phyloP scores from a whole-genome alignment of 2,888 invertebrate genomes.

The Aplocera efformata region DNA sequence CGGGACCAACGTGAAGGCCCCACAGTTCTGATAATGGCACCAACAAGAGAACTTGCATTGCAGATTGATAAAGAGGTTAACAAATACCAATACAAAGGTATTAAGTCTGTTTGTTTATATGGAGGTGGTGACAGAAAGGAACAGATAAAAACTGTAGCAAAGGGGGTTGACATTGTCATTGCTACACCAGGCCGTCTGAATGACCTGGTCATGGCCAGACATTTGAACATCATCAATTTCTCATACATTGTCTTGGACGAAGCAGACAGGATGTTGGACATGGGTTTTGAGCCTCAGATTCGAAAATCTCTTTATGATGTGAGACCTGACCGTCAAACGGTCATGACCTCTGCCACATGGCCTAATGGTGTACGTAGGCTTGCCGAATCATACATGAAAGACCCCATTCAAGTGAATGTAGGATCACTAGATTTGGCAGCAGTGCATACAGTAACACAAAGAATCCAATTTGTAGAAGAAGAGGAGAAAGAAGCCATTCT shows the following conservation, averaged over 20 bases:
- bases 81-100: conserved; percentile 93
- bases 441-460: conserved; percentile 92
- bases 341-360: conserved; percentile 99
- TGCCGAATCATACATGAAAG: conserved; percentile 91
- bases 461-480: conserved; percentile 87
- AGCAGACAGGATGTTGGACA: conserved; percentile 92
- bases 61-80: conserved; percentile 95
- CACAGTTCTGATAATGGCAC: conserved; percentile 93
- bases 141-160: conserved; percentile 86
- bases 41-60: conserved; percentile 94
- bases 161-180: conserved; percentile 96
- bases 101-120: conserved; percentile 94
- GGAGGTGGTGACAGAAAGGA: conserved; percentile 92
- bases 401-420: conserved; percentile 94
- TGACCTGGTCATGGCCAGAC: conserved; percentile 88
- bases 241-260: conserved; percentile 96
- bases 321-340: conserved; percentile 94
- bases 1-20: conserved; percentile 88
- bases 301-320: conserved; percentile 89
- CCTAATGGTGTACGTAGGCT: conserved; percentile 91
- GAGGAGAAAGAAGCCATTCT: conserved; percentile 84
- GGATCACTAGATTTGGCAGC: conserved; percentile 94
- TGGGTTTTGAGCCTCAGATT: conserved; percentile 95
- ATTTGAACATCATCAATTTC: conserved; percentile 87
- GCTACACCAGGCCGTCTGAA: conserved; percentile 97